Base-by-base conservation (phyloP, 2,888 invertebrate species). In the Plagiodera versicolora region DNA sequence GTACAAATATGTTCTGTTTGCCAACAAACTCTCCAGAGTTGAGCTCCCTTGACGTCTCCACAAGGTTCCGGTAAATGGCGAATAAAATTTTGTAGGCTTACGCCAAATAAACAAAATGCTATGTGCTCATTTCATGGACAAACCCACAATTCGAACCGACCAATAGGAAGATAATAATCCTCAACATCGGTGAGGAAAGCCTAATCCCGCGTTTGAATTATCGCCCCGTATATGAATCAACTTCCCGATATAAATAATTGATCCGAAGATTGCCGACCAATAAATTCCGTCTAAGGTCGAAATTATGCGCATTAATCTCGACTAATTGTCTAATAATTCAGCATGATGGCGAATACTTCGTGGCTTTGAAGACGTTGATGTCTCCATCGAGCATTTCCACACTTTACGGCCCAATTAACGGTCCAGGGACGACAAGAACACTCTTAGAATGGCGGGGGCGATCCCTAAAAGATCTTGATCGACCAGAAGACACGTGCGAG, bases 311-410 rank as follows among this genome's bases (percentile, higher is more conserved):
- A 77, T 77, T 76, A 74, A 76, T 76, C 75, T 72, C 67, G 65
- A 66, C 72, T 77, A 77, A 77, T 77, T 76, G 76, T 75, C 73
- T 73, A 75, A 76, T 77, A 77, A 76, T 74, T 77, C 74, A 74
- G 74, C 69, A 69, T 69, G 65, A 71, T 70, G 69, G 72, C 68
- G 28, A 69, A 68, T 65, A 71, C 73, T 72, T 76, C 76, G 76
- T 76, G 76, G 73, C 71, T 68, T 63, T 59, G 60, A 60, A 64
- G 74, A 72, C 74, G 68, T 74, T 76, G 75, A 75, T 75, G 75
- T 76, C 76, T 76, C 74, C 75, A 76, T 76, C 70, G 24, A 24
- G 63, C 63, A 67, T 67, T 70, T 74, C 72, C 51, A 50, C 49
- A 57, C 56, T 67, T 71, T 71, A 71, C 57, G 67, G 63, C 56